A percentile compares a stretch with the other conserved stretches of the same genome.
phyloP scores from a whole-genome alignment of 2,888 invertebrate genomes.

The Actias luna region DNA sequence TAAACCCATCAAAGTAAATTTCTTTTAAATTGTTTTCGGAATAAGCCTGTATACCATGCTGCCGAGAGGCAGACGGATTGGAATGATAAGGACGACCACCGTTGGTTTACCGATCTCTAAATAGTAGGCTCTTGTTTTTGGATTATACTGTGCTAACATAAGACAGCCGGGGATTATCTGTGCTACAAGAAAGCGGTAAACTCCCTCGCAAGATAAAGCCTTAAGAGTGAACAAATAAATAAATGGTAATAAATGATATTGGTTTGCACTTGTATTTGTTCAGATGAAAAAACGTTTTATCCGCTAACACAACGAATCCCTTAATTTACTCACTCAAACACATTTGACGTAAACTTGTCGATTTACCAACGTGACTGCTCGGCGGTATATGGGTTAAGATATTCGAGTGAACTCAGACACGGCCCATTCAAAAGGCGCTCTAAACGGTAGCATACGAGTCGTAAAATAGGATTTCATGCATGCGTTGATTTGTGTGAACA shows the following conservation, averaged over 20 bases:
- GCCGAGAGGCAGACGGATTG: no score
- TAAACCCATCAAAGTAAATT: no score
- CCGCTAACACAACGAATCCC: slow-evolving; percentile 5
- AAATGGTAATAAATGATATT: not conserved
- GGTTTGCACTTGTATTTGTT: not conserved
- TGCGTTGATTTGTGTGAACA: slow-evolving; percentile 77
- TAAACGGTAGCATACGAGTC: slow-evolving; percentile 76
- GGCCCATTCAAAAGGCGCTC: slow-evolving; percentile 75
- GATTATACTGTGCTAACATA: no score
- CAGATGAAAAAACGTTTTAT: slow-evolving; percentile 3
- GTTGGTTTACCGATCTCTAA: no score
- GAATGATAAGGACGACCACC: no score
- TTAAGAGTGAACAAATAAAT: not conserved
- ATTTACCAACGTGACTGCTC: slow-evolving; percentile 45
- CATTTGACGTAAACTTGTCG: slow-evolving; percentile 31
- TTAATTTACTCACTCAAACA: slow-evolving; percentile 5
- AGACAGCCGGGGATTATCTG: no score
- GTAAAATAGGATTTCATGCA: slow-evolving; percentile 81
- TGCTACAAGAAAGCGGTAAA: not conserved
- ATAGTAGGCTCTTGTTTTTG: no score
- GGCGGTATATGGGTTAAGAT: slow-evolving; percentile 59
- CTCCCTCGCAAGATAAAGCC: not conserved
- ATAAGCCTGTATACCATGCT: no score
- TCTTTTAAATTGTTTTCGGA: no score
- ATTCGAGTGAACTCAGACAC: slow-evolving; percentile 65